phyloP scores from a whole-genome alignment of 2,113 vertebrate genomes.

The Pongo pygmaeus region DNA sequence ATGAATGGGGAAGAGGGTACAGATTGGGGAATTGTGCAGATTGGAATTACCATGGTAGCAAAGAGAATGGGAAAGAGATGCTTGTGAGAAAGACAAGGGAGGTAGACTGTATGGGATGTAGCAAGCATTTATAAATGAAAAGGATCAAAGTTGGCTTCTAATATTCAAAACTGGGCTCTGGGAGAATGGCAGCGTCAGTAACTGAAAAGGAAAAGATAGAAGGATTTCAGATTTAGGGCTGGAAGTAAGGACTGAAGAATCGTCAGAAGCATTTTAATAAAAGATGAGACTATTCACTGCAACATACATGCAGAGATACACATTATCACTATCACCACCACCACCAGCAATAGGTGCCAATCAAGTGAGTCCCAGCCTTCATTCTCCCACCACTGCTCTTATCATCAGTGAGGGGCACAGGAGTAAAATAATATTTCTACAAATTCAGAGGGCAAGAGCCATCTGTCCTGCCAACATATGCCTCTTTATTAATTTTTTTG shows the following conservation, averaged over 20 bases:
- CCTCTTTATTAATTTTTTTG: too few species aligned
- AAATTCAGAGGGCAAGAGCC: not conserved
- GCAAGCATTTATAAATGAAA: not conserved
- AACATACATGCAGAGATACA: not conserved
- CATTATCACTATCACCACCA: not conserved
- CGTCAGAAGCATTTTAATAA: not conserved
- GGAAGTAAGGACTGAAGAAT: not conserved
- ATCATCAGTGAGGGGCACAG: not conserved
- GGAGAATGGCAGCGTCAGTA: not conserved
- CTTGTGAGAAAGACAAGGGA: not conserved
- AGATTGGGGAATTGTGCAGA: not conserved
- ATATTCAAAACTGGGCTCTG: not conserved
- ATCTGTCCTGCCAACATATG: not conserved
- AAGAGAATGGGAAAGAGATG: not conserved
- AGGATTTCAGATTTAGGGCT: not conserved
- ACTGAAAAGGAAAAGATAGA: not conserved
- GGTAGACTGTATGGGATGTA: accelerated
- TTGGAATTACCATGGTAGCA: not conserved
- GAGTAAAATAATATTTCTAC: not conserved
- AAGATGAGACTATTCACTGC: not conserved
- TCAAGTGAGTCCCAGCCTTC: too few species aligned
- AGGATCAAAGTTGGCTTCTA: not conserved
- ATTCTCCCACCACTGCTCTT: not conserved
- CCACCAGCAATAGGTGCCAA: not conserved
- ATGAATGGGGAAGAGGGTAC: not conserved